These are phyloP conservation scores for Macrobrachium rosenbergii DNA, from an alignment of 1,140 invertebrate genomes.

Conservation along the genomic window DNA sequence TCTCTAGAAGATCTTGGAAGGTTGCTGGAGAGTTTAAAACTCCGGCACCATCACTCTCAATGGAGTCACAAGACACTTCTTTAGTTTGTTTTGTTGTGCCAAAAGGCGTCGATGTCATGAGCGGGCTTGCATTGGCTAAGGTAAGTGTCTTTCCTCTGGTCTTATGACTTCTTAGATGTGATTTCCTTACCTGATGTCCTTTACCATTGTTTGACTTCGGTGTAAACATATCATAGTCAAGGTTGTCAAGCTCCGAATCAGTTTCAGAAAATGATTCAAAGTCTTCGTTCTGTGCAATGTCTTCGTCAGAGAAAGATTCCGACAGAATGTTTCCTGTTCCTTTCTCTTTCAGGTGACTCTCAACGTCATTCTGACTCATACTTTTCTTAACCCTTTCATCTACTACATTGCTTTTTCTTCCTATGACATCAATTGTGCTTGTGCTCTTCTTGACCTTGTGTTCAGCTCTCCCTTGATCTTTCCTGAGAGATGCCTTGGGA, in stretches of 20 bases:
- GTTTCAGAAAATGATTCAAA: slow-evolving; percentile 59
- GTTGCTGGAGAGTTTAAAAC: slow-evolving; percentile 37
- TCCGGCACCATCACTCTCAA: neutral
- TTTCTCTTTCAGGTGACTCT: slow-evolving; percentile 27
- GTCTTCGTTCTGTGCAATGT: slow-evolving; percentile 47
- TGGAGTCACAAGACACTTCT: neutral
- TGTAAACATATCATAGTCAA: slow-evolving; percentile 56
- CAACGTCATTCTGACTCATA: slow-evolving; percentile 49
- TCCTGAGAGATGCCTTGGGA: no score
- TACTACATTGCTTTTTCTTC: no score
- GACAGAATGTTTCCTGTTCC: slow-evolving; percentile 1
- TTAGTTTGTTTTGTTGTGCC: neutral
- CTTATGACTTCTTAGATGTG: neutral
- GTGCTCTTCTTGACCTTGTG: no score
- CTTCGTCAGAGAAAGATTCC: slow-evolving; percentile 59
- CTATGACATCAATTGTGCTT: neutral
- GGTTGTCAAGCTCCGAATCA: slow-evolving; percentile 49
- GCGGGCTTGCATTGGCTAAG: slow-evolving; percentile 32
- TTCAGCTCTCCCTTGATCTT: no score
- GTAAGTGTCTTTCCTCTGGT: slow-evolving; percentile 22
- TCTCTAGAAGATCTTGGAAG: slow-evolving; percentile 40
- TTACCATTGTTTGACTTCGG: slow-evolving; percentile 9
- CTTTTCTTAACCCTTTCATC: slow-evolving; percentile 38
- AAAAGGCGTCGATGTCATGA: slow-evolving; percentile 12
- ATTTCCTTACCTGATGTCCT: neutral